phyloP scores from a whole-genome alignment of 2,113 vertebrate genomes.

The Athene cunicularia region DNA sequence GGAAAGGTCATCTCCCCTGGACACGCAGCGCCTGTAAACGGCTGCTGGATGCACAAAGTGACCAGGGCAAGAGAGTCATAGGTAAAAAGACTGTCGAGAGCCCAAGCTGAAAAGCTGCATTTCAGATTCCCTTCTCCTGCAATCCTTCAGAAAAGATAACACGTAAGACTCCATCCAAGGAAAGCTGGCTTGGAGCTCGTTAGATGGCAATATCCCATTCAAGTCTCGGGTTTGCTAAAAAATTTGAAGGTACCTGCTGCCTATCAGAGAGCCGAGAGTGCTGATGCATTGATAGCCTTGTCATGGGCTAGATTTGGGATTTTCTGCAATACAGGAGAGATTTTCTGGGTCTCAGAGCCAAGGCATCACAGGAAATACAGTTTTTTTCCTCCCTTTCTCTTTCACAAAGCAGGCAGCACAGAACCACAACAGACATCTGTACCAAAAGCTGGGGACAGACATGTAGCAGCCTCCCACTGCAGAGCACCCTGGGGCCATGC shows the following conservation, averaged over 20 bases:
- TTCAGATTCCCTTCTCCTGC: neutral
- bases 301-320: neutral
- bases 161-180: neutral
- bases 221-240: neutral
- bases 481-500: accelerated
- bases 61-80: neutral
- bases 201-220: neutral
- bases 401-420: neutral
- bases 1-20: constrained; percentile 33
- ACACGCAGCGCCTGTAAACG: neutral
- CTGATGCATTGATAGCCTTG: neutral
- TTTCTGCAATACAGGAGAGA: neutral
- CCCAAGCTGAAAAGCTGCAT: neutral
- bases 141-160: neutral
- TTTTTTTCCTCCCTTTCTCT: neutral
- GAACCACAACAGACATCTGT: neutral
- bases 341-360: neutral
- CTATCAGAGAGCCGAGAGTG: accelerated
- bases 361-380: neutral
- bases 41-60: neutral
- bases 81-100: neutral
- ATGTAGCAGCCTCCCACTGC: neutral
- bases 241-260: neutral
- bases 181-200: neutral
- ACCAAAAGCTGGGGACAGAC: neutral